Percentiles rank a stretch among this genome's conserved stretches.
Conservation (phyloP, 2,113 vertebrate genomes). For the Taxidea taxus region DNA sequence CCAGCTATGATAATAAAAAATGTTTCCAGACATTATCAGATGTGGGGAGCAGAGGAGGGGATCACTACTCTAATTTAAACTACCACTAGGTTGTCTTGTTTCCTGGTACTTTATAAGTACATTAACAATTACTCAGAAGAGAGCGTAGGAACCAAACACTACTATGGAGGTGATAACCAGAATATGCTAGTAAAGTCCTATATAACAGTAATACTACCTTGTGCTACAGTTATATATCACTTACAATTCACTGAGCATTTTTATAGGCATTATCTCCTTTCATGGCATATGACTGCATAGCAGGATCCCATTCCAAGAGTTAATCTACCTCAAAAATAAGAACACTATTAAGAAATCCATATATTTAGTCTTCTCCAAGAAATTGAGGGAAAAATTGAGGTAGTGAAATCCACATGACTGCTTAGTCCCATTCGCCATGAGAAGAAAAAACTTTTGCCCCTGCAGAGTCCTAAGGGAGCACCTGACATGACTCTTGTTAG, state of each 20-base stretch:
- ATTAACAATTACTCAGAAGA: not conserved
- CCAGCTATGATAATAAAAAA: not conserved
- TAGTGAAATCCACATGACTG: not conserved
- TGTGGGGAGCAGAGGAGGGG: not conserved
- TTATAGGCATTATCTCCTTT: not conserved
- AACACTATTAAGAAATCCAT: not conserved
- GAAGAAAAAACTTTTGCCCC: not conserved
- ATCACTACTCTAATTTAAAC: not conserved
- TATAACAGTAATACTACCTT: not conserved
- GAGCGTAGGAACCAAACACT: not conserved
- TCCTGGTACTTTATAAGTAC: not conserved
- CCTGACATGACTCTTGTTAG: not conserved
- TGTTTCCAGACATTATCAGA: not conserved
- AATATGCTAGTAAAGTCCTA: not conserved
- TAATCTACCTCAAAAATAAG: not conserved
- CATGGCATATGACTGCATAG: not conserved
- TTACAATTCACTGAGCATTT: not conserved
- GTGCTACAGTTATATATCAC: not conserved
- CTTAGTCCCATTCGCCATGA: not conserved
- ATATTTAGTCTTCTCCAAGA: conserved; percentile 1
- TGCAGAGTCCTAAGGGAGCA: not conserved
- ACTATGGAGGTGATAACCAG: not conserved
- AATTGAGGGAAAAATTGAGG: not conserved
- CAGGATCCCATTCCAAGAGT: not conserved
- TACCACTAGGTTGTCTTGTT: not conserved